Evolutionary conservation across 1,140 invertebrate species (phyloP).

Genomic region (Drosophila pseudoobscura): DNA sequence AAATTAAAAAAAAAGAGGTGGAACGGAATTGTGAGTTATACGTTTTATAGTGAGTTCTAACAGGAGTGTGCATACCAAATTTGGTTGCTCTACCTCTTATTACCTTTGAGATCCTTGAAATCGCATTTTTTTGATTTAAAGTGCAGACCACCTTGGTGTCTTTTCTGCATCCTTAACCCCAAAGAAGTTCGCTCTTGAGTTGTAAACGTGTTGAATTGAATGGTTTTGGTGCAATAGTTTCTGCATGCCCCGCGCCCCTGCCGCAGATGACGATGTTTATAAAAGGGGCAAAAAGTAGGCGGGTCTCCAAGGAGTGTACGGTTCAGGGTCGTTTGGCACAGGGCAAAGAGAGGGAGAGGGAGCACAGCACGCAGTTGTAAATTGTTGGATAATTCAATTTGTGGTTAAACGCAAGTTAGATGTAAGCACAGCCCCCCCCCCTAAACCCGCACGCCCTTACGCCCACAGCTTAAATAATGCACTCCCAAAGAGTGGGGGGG

Average conservation of each 20-base stretch:
- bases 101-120: too few relatives aligned
- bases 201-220: neutral
- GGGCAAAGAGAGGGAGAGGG: too few relatives aligned
- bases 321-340: neutral
- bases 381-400: constrained; percentile 78
- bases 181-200: neutral
- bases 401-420: constrained; percentile 72
- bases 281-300: neutral
- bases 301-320: neutral
- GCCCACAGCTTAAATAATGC: constrained; percentile 49
- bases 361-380: constrained; percentile 54
- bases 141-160: too few relatives aligned
- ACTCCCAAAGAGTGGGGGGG: constrained; percentile 7
- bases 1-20: too few relatives aligned
- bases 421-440: constrained; percentile 39
- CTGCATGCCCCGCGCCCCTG: too few relatives aligned
- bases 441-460: constrained; percentile 1
- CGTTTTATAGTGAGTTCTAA: too few relatives aligned
- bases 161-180: too few relatives aligned
- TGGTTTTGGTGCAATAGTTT: constrained; percentile 2
- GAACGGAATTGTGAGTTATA: too few relatives aligned
- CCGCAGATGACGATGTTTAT: too few relatives aligned
- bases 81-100: too few relatives aligned
- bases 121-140: too few relatives aligned
- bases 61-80: too few relatives aligned